Evolutionary conservation across 2,113 vertebrate species (phyloP).

Genomic region (Dicrurus megarhynchus): DNA sequence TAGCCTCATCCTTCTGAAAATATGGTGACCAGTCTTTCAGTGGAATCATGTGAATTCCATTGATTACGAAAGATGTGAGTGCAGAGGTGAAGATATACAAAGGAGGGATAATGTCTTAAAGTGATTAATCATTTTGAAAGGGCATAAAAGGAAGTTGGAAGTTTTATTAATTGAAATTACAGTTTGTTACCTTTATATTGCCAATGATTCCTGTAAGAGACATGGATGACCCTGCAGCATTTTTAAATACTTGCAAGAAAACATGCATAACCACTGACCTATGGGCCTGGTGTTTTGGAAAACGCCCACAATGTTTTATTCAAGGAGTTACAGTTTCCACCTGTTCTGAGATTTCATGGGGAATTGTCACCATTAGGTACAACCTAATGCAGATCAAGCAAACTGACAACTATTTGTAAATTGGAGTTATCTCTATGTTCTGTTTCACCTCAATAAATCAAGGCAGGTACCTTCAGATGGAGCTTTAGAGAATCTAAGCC

Average conservation of each 20-base stretch:
- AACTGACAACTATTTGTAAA: neutral
- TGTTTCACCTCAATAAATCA: neutral
- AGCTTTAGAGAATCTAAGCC: neutral
- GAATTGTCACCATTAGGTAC: neutral
- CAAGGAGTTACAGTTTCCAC: neutral
- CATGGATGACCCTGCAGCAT: neutral
- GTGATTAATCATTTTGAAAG: neutral
- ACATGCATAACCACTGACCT: neutral
- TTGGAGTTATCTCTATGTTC: neutral
- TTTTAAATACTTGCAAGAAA: neutral
- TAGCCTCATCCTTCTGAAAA: neutral
- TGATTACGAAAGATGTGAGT: neutral
- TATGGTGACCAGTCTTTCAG: neutral
- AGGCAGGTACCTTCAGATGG: neutral
- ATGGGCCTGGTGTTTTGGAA: neutral
- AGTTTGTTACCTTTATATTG: neutral
- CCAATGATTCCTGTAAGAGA: neutral
- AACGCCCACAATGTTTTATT: neutral
- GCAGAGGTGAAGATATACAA: neutral
- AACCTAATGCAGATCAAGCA: neutral
- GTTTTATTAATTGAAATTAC: neutral
- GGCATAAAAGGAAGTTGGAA: neutral
- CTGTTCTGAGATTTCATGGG: neutral
- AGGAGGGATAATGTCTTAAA: neutral
- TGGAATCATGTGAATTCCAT: neutral